Evolutionary conservation across 2,888 invertebrate genomes (phyloP), one percentile per base, ranked within the genome.

Genomic region (Noctua fimbriata): DNA sequence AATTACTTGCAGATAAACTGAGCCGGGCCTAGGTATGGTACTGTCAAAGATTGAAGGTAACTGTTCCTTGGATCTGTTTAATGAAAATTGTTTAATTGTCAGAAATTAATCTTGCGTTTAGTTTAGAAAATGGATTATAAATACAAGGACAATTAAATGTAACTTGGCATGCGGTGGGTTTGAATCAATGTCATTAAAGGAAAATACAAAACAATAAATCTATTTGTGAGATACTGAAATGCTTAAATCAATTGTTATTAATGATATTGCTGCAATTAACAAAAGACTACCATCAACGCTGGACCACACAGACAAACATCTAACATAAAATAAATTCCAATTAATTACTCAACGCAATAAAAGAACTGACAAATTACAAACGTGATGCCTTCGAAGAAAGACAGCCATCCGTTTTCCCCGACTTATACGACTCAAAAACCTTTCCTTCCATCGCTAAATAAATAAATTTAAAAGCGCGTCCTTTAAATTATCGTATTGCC

Each of bases 401-500:
- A 69, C 67, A 66, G 49, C 67, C 49, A 79, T 73, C 70, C 24
- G 52, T 79, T 79, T 74, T 71, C 47, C 44, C 24, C 6, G 76
- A 85, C 83, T 55, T 87, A 87, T 65, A 84, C 75, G 84, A 84
- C 47, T 32, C 52, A 49, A 69, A 75, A 73, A 28, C 28, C 63
- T 65, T 73, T 73, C 41, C 32, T 28, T 65, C 71, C 24, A 73
- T 78, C 18, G n/a, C 47, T 55, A 63, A 24, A 70, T 72, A 79
- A 63, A 87, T 87, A 85, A 84, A 86, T 87, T 81, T 63, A 73
- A 74, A 69, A 65, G 60, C 60, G 44, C 66, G 87, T 84, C 78
- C 76, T 82, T 77, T 86, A 84, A 86, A 86, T 81, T 72, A 86
- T 88, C 21, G 67, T 75, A 66, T 60, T 67, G 67, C 81, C 79